phyloP scores from a whole-genome alignment of 92 coral and sea anemone species.

The Nematostella vectensis region DNA sequence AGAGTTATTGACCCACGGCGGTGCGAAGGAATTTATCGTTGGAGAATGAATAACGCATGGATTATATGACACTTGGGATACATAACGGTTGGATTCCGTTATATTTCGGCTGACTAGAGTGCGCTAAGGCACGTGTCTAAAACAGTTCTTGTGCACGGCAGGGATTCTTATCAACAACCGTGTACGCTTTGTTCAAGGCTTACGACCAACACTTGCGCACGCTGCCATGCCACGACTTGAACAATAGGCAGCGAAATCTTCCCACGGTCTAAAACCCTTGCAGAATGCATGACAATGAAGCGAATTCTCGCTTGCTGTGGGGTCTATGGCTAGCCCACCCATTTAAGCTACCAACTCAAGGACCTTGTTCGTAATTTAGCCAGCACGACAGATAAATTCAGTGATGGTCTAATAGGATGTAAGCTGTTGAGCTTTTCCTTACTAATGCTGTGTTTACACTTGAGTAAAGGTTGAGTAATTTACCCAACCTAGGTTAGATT shows the following conservation, averaged over 20 bases:
- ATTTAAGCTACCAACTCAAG: too few species aligned
- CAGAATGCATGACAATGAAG: slow-evolving; percentile 1
- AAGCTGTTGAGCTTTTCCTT: too few species aligned
- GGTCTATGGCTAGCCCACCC: neutral
- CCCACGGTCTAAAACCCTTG: slow-evolving; percentile 24
- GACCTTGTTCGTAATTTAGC: too few species aligned
- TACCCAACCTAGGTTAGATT: too few species aligned
- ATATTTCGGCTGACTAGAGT: neutral
- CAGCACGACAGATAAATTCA: too few species aligned
- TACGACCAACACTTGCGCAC: slow-evolving; percentile 15
- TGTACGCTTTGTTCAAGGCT: slow-evolving; percentile 14
- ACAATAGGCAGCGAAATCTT: slow-evolving; percentile 24
- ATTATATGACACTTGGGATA: too few species aligned
- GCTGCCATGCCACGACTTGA: slow-evolving; percentile 18
- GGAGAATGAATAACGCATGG: too few species aligned
- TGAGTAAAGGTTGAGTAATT: too few species aligned
- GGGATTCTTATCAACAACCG: slow-evolving; percentile 17
- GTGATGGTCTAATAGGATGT: too few species aligned
- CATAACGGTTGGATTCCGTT: neutral
- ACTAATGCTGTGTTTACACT: too few species aligned
- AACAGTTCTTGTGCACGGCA: slow-evolving; percentile 10
- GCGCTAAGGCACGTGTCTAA: slow-evolving; percentile 16
- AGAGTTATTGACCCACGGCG: slow-evolving; percentile 18
- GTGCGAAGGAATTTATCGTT: too few species aligned
- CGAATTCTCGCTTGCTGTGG: neutral